Base-by-base conservation (phyloP, 2,888 invertebrate species). In the Lymantria dispar region DNA sequence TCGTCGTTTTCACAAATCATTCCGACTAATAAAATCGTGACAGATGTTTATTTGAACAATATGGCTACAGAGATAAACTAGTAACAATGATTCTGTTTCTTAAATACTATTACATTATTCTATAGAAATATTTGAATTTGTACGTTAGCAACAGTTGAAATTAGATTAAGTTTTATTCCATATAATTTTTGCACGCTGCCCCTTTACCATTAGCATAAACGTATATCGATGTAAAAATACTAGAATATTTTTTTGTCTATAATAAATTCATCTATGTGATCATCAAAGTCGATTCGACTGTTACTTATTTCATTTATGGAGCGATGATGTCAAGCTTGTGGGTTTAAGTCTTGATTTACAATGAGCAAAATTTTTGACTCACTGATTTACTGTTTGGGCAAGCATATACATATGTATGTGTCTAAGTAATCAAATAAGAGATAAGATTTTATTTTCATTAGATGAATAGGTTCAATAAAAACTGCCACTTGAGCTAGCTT, bases 261-360 rank as follows among this genome's bases (percentile, higher is more conserved):
- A 22, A 22, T 33, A 33, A 33, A 33, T 33, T 33, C 9, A 22
- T 3, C 22, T 22, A 33, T 33, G 33, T 33, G 10, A 33, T 33
- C 33, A 33, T 15, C 44, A 47, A 47, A 36, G 0, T 43, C 13
- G 43, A 22, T 43, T 36, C 15, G 14, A 43, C 51, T 45, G 47
- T 52, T 38, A 39, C 14, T 9, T 14, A 37, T 30, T 29, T 39
- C 38, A 44, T 54, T 47, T 57, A n/a, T 47, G 48, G 45, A 3
- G 30, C 40, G 54, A 52, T 61, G 68, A 61, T 59, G 47, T 64
- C 64, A 56, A 43, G 43, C 39, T 45, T 7, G 11, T 45, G 31
- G 50, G 46, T 30, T 52, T 40, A n/a, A 31, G 14, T 52, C 56
- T 33, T 44, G n/a, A 12, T 12, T 38, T 38, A 11, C 8, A 38